phyloP scores from a whole-genome alignment of 1,140 invertebrate genomes.

The Diabrotica virgifera region DNA sequence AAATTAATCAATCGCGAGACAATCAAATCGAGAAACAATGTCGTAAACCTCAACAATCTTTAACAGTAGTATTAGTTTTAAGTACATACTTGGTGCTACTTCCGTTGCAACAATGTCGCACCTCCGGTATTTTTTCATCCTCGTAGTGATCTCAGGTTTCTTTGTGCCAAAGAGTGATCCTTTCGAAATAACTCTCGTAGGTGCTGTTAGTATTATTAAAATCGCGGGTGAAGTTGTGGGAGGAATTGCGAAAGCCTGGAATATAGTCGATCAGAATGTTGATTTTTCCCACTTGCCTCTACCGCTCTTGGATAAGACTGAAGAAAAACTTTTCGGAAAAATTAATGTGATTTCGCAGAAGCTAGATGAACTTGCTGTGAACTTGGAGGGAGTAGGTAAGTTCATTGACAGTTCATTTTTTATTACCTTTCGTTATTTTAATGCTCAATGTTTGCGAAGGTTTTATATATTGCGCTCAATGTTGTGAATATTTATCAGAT shows the following conservation, averaged over 20 bases:
- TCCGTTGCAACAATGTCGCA: neutral
- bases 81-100: too few relatives aligned
- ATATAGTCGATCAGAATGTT: constrained; percentile 55
- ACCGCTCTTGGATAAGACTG: constrained; percentile 51
- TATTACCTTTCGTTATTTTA: too few relatives aligned
- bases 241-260: constrained; percentile 60
- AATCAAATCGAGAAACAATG: too few relatives aligned
- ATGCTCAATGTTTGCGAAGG: too few relatives aligned
- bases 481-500: too few relatives aligned
- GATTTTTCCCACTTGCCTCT: constrained; percentile 55
- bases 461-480: neutral
- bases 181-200: neutral
- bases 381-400: constrained; percentile 46
- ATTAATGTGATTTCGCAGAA: constrained; percentile 37
- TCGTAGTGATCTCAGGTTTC: neutral
- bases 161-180: neutral
- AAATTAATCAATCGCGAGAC: too few relatives aligned
- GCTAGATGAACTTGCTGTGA: constrained; percentile 32
- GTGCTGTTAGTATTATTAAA: constrained; percentile 57
- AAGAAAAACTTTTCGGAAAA: constrained; percentile 41
- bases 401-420: neutral
- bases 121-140: neutral
- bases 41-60: too few relatives aligned
- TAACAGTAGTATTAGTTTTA: too few relatives aligned
- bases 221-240: constrained; percentile 59